Conservation (phyloP, 2,888 invertebrate species). For the Archaeoteleia sp. region DNA sequence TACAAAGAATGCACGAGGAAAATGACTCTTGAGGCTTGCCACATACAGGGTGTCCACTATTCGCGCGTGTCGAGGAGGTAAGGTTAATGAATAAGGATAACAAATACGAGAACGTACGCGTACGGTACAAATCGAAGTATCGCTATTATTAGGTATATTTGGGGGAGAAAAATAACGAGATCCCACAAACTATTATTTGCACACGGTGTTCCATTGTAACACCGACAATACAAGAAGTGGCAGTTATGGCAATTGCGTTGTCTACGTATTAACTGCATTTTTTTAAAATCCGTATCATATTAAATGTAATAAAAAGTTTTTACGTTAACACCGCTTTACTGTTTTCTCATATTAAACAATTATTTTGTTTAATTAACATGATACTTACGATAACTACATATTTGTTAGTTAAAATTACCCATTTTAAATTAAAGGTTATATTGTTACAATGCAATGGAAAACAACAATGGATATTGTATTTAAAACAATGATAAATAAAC, state of each 20-base stretch:
- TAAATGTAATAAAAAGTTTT: too few relatives aligned
- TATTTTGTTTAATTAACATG: too few relatives aligned
- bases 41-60: constrained; percentile 62
- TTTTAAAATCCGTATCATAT: too few relatives aligned
- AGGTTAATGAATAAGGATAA: constrained; percentile 7
- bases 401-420: too few relatives aligned
- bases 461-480: too few relatives aligned
- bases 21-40: constrained; percentile 53
- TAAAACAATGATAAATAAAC: too few relatives aligned
- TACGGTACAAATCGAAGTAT: neutral
- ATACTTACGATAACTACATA: too few relatives aligned
- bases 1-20: constrained; percentile 53
- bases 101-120: constrained; percentile 11
- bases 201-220: neutral
- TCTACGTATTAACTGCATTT: constrained; percentile 22
- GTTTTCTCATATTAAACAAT: too few relatives aligned
- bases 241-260: constrained; percentile 44
- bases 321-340: too few relatives aligned
- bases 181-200: constrained; percentile 34
- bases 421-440: too few relatives aligned
- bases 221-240: constrained; percentile 44
- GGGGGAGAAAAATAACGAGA: constrained; percentile 18
- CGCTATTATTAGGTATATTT: neutral
- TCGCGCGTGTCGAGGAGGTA: constrained; percentile 15
- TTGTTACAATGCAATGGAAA: too few relatives aligned